Base-by-base conservation (phyloP, 2,113 vertebrate genomes). In the Galemys pyrenaicus region DNA sequence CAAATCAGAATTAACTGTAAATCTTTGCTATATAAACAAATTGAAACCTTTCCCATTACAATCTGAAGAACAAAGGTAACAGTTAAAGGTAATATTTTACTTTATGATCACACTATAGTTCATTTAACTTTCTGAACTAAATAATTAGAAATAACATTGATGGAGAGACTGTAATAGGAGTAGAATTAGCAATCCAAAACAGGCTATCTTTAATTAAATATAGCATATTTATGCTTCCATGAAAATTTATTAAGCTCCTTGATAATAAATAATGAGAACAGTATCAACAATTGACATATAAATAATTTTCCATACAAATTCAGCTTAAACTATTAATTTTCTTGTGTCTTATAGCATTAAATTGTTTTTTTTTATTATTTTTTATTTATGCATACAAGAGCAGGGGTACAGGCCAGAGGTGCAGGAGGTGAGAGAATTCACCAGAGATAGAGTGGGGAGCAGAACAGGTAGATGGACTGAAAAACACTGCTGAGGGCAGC, bases 271-370 rank as follows among this genome's bases (percentile, higher is more conserved):
- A 70, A 80, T 70, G 49, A 92, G 1, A 13, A 0, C 2, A 75
- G 32, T 82, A 80, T 70, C 87, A 84, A 62, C 6, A 80, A 20
- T 26, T 44, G 32, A 44, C 17, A 87, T 39, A 41, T n/a, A 89
- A 62, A 51, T 67, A 82, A 85, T 87, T 82, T 77, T 3, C 20
- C 58, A 1, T 11, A 62, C 30, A 39, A 82, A 58, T 68, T 94
- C 54, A 62, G 30, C 32, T 82, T 78, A 89, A 89, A 83, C 68
- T 73, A 80, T 19, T 80, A 39, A n/a, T 62, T 87, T 94, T 77
- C 60, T 64, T 49, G 35, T 44, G 8, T 73, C 65, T 93, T 32
- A 64, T 81, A 65, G 5, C 46, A 70, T 35, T 71, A 16, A 68
- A n/a, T 30, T 6, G 9, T 54, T n/a, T n/a, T n/a, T n/a, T n/a